Conservation (phyloP, 1,140 invertebrate species). For the honey bee (Apis mellifera) region DNA sequence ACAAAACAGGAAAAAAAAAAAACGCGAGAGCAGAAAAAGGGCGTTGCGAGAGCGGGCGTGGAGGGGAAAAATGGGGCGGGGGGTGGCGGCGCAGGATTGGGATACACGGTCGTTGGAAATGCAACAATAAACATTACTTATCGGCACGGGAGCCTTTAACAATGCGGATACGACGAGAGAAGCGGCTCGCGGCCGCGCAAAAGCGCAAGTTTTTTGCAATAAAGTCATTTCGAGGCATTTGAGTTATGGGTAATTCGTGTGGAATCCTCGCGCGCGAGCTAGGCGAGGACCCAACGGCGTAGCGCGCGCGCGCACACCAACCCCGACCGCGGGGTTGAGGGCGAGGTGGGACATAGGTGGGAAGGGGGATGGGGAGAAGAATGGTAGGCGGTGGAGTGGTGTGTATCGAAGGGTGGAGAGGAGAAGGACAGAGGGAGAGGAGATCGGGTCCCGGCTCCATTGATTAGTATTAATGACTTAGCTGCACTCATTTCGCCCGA, state of each 20-base stretch:
- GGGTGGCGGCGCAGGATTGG: slow-evolving; percentile 28
- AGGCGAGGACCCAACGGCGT: slow-evolving; percentile 1
- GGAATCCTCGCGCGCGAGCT: slow-evolving; percentile 57
- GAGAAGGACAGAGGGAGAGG: neutral
- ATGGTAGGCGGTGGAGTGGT: neutral
- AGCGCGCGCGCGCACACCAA: neutral
- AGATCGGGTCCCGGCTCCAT: slow-evolving; percentile 68
- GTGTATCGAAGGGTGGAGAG: neutral
- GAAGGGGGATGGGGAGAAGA: neutral
- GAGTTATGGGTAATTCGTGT: slow-evolving; percentile 81
- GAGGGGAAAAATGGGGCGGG: neutral
- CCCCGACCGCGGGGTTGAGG: neutral
- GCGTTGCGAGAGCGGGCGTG: slow-evolving; percentile 20
- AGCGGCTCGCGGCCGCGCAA: slow-evolving; percentile 62
- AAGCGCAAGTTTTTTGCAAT: slow-evolving; percentile 79
- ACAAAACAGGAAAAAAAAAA: neutral
- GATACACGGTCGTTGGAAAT: slow-evolving; percentile 71
- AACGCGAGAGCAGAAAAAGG: slow-evolving; percentile 41
- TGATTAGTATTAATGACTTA: slow-evolving; percentile 83
- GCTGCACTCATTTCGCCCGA: slow-evolving; percentile 82
- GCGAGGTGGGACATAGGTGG: neutral
- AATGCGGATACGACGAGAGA: slow-evolving; percentile 68
- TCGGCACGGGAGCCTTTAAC: slow-evolving; percentile 77
- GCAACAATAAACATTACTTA: slow-evolving; percentile 82
- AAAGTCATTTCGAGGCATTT: slow-evolving; percentile 80